Evolutionary conservation across 2,113 vertebrate species (phyloP).

Genomic region (Oxyura jamaicensis): DNA sequence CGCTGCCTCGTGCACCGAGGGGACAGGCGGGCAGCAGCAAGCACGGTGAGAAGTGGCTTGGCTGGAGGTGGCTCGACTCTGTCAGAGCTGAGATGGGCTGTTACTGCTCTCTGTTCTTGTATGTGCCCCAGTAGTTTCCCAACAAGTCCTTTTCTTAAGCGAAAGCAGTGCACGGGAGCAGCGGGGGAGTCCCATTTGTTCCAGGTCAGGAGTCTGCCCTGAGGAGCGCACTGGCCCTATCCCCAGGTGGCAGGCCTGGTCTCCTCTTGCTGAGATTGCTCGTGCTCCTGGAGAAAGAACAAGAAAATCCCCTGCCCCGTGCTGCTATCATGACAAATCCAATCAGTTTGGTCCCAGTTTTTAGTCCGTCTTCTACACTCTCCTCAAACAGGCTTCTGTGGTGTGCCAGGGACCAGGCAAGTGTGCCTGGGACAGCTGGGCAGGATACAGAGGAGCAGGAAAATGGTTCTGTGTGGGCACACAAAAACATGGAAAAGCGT

Average conservation of each 20-base stretch:
- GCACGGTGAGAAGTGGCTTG: background rate
- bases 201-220: background rate
- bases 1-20: background rate
- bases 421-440: background rate
- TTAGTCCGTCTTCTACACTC: background rate
- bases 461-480: background rate
- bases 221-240: background rate
- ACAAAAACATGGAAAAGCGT: background rate
- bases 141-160: background rate
- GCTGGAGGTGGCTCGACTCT: background rate
- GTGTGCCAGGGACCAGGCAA: rapidly evolving
- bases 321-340: background rate
- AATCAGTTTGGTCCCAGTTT: background rate
- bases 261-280: background rate
- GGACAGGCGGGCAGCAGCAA: background rate
- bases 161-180: background rate
- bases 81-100: background rate
- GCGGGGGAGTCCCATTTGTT: background rate
- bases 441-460: background rate
- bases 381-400: background rate
- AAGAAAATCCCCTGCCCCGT: background rate
- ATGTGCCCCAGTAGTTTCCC: background rate
- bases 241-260: background rate
- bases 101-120: background rate
- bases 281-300: background rate